These are phyloP conservation scores for Exaiptasia diaphana DNA, from an alignment of 64 coral and sea anemone genomes.

Conservation along the genomic window DNA sequence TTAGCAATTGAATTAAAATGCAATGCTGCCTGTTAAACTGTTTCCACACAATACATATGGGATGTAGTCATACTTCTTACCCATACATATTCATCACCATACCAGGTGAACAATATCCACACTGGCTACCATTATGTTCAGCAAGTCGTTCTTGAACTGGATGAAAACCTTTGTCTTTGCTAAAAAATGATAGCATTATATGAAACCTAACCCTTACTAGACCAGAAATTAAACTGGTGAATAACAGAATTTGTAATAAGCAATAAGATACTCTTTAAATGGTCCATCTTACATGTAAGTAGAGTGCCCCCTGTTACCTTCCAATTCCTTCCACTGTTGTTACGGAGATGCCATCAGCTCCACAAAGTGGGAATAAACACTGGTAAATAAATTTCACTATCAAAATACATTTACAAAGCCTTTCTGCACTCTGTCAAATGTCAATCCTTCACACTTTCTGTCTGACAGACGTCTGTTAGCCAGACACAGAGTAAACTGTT, in stretches of 20 bases:
- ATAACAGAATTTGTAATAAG: no score
- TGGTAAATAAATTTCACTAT: neutral
- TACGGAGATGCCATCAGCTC: constrained; percentile 30
- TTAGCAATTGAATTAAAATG: no score
- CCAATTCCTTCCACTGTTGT: constrained; percentile 84
- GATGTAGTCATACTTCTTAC: constrained; percentile 3
- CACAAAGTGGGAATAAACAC: constrained; percentile 70
- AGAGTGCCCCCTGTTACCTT: no score
- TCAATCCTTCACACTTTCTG: no score
- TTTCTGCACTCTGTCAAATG: no score
- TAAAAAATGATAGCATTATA: neutral
- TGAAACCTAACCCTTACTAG: no score
- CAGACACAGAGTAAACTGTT: no score
- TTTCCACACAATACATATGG: neutral
- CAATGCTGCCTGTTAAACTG: neutral
- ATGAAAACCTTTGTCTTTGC: constrained; percentile 48
- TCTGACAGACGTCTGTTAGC: no score
- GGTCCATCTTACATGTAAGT: neutral
- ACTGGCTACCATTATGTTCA: constrained; percentile 80
- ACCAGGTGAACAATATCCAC: constrained; percentile 81
- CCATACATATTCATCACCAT: constrained; percentile 89
- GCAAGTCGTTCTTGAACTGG: constrained; percentile 72
- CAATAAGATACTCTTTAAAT: neutral
- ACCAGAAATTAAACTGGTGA: no score
- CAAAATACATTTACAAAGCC: no score